Evolutionary conservation across 2,113 vertebrate species (phyloP).

Genomic region (mouse (Mus musculus)): GRCm39 chr10:121732001-121732500

Average conservation of each 20-base stretch:
- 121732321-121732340: background rate
- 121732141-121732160: background rate
- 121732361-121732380: background rate
- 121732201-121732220: background rate
- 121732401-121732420: background rate
- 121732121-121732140: background rate
- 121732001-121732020: background rate
- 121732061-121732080: slow-evolving; percentile 18
- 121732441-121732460: background rate
- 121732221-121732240: slow-evolving; percentile 33
- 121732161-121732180: background rate
- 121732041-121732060: background rate
- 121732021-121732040: background rate
- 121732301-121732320: background rate
- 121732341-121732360: background rate
- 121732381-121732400: background rate
- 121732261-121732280: slow-evolving; percentile 25
- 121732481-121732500: background rate
- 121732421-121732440: background rate
- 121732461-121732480: background rate
- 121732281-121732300: background rate
- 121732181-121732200: background rate
- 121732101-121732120: no score
- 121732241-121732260: background rate
- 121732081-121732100: background rate